Evolutionary conservation across 2,113 vertebrate species (phyloP).

Genomic region (Piprites chloris): DNA sequence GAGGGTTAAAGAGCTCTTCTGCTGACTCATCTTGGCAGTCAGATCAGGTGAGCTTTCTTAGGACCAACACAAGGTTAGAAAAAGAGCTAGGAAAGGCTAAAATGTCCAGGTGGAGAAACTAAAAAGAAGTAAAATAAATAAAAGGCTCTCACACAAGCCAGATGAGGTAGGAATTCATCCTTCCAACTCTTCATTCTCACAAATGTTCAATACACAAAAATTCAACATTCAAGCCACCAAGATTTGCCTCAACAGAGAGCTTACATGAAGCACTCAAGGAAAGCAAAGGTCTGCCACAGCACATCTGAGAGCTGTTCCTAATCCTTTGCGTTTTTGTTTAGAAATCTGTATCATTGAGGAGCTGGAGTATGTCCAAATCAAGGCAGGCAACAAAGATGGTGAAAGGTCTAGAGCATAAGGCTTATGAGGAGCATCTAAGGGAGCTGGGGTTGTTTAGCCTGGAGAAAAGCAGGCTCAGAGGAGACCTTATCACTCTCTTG

Average conservation of each 20-base stretch:
- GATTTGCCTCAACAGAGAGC: not conserved
- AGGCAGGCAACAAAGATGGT: not conserved
- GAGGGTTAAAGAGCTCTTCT: not conserved
- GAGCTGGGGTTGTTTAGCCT: not conserved
- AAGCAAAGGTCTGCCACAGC: not conserved
- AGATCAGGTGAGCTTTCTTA: not conserved
- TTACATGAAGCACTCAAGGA: not conserved
- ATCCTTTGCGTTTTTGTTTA: not conserved
- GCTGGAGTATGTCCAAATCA: not conserved
- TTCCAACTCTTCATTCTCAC: not conserved
- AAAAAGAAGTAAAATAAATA: not conserved
- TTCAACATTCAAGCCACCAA: not conserved
- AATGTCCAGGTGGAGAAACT: not conserved
- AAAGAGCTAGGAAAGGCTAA: not conserved
- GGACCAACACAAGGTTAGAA: not conserved
- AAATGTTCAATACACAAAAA: not conserved
- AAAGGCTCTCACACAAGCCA: not conserved
- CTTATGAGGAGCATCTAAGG: not conserved
- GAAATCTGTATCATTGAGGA: not conserved
- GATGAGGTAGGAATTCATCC: not conserved
- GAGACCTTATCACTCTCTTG: not conserved
- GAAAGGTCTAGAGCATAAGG: not conserved
- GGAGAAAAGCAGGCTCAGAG: not conserved
- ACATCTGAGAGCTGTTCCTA: not conserved
- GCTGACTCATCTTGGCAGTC: slow-evolving; percentile 1